phyloP scores from a whole-genome alignment of 1,140 invertebrate species.

The Chironomus striatipennis region DNA sequence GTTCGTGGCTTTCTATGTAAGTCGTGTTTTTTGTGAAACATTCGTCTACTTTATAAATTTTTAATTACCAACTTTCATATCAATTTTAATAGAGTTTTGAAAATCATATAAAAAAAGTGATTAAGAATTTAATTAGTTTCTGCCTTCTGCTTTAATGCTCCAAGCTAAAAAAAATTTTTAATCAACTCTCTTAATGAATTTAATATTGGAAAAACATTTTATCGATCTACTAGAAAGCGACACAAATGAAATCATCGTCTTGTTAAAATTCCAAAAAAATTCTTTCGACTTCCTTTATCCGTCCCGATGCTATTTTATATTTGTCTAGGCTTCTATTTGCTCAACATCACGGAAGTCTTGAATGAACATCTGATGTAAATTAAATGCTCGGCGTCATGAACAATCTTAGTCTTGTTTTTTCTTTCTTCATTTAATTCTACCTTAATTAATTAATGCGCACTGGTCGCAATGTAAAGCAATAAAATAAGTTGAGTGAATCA shows the following conservation, averaged over 20 bases:
- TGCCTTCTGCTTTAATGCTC: no score
- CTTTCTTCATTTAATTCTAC: not conserved
- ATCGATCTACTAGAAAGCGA: no score
- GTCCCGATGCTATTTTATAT: not conserved
- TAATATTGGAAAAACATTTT: no score
- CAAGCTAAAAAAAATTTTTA: no score
- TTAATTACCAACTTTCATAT: no score
- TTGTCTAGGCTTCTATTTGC: not conserved
- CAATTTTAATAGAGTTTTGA: no score
- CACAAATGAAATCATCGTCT: not conserved
- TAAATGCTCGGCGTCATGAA: not conserved
- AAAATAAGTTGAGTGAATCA: not conserved
- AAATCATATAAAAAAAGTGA: no score
- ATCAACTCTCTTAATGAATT: no score
- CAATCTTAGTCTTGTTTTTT: not conserved
- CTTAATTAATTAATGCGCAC: not conserved
- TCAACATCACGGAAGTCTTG: conserved; percentile 11
- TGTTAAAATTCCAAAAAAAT: not conserved
- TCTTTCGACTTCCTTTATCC: not conserved
- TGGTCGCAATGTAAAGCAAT: not conserved
- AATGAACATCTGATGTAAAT: not conserved
- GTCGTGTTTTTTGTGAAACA: no score
- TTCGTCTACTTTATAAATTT: no score
- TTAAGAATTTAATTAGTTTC: no score
- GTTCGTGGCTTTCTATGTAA: no score